phyloP scores from a whole-genome alignment of 2,113 vertebrate genomes.

The Rhea pennata region DNA sequence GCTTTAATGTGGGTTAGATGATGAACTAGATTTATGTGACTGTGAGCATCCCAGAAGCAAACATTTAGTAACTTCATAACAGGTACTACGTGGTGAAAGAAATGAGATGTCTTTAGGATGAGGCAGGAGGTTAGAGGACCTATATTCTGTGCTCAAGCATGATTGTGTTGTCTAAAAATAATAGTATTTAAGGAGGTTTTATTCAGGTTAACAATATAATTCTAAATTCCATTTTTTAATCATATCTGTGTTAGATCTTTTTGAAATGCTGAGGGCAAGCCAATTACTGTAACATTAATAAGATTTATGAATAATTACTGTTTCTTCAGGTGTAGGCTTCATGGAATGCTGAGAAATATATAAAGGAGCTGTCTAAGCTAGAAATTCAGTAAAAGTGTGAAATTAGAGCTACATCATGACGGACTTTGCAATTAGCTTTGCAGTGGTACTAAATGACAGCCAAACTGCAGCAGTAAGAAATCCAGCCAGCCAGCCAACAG shows the following conservation, averaged over 20 bases:
- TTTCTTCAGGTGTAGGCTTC: background rate
- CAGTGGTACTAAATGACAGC: background rate
- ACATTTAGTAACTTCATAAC: background rate
- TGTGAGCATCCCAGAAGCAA: background rate
- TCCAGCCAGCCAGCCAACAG: background rate
- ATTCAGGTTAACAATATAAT: background rate
- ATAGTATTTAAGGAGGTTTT: background rate
- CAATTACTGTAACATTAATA: background rate
- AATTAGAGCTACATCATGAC: background rate
- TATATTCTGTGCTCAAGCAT: background rate
- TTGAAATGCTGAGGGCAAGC: background rate
- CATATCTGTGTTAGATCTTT: background rate
- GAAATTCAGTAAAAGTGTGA: background rate
- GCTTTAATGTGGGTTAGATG: background rate
- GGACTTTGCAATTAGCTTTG: background rate
- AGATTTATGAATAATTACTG: background rate
- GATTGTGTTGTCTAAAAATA: background rate
- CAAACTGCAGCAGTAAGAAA: background rate
- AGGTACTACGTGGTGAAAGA: rapidly evolving
- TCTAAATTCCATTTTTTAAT: background rate
- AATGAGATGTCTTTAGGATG: background rate
- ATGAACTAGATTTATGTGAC: background rate
- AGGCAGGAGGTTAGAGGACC: background rate
- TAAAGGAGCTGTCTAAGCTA: background rate
- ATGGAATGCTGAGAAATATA: background rate